These are phyloP conservation scores for Agapornis roseicollis DNA, from an alignment of 2,113 vertebrate species.

Conservation along the genomic window DNA sequence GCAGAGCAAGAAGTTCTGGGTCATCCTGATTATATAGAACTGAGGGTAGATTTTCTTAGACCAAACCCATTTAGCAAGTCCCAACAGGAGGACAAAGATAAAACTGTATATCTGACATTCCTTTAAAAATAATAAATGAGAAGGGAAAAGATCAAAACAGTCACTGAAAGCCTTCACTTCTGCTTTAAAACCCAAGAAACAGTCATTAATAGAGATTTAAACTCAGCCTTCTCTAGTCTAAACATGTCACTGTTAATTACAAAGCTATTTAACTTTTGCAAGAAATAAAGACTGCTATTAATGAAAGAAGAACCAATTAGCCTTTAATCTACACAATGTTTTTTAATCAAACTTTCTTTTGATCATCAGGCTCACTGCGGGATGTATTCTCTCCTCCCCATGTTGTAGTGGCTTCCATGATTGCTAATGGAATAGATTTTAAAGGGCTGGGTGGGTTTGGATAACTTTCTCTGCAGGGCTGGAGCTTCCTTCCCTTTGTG, in stretches of 20 bases:
- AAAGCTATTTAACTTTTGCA: conserved; percentile 54
- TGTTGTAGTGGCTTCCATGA: conserved; percentile 14
- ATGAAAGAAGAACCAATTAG: conserved; percentile 58
- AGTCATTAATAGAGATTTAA: conserved; percentile 42
- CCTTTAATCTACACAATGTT: conserved; percentile 37
- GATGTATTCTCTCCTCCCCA: conserved; percentile 24
- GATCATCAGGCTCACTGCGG: conserved; percentile 46
- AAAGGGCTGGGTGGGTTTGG: not conserved
- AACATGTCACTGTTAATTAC: conserved; percentile 54
- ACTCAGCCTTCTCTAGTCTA: conserved; percentile 5
- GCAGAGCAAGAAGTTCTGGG: not conserved
- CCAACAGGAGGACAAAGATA: not conserved
- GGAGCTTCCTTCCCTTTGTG: not conserved
- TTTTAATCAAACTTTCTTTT: conserved; percentile 61
- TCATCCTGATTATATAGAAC: not conserved
- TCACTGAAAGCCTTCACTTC: conserved; percentile 16
- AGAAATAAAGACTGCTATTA: conserved; percentile 54
- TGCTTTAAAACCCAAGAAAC: conserved; percentile 41
- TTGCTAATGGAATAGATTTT: conserved; percentile 29
- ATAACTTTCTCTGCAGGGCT: not conserved
- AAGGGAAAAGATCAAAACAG: conserved; percentile 31
- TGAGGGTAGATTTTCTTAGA: not conserved
- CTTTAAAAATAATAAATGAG: conserved; percentile 19
- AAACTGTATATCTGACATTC: not conserved
- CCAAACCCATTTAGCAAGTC: not conserved